Evolutionary conservation across 2,797 vertebrate genomes (phyloP).

Genomic region (Aeoliscus strigatus): DNA sequence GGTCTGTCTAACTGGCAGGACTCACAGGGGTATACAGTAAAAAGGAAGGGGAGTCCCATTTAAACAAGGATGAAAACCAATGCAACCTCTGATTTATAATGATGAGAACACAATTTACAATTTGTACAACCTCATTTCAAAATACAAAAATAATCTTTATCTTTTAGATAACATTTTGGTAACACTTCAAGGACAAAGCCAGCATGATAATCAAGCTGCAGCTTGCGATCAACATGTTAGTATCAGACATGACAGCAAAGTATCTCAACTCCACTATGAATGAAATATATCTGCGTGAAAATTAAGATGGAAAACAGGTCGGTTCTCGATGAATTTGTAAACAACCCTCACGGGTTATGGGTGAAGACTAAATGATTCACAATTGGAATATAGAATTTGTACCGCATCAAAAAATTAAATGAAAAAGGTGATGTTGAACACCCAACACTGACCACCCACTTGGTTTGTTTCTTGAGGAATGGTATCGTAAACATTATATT

Average conservation of each 20-base stretch:
- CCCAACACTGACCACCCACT: constrained; percentile 31
- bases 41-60: constrained; percentile 54
- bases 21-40: constrained; percentile 41
- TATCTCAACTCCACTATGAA: constrained; percentile 62
- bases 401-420: constrained; percentile 15
- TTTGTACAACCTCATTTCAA: constrained; percentile 77
- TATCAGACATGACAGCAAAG: constrained; percentile 68
- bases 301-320: constrained; percentile 63
- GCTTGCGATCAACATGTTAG: constrained; percentile 66
- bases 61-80: constrained; percentile 67
- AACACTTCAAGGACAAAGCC: constrained; percentile 76
- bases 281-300: constrained; percentile 63
- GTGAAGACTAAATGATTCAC: constrained; percentile 43
- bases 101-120: constrained; percentile 72
- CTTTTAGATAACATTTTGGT: constrained; percentile 80
- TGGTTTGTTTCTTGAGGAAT: constrained; percentile 26
- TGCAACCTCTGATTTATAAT: constrained; percentile 65
- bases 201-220: constrained; percentile 59
- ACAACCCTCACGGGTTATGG: constrained; percentile 47
- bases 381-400: constrained; percentile 35
- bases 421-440: too few relatives aligned
- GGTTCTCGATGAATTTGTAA: too few relatives aligned
- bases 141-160: constrained; percentile 84
- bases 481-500: constrained; percentile 46
- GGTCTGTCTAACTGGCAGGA: constrained; percentile 32